These are phyloP conservation scores for Strix uralensis DNA, from an alignment of 2,113 vertebrate species.

Conservation along the genomic window DNA sequence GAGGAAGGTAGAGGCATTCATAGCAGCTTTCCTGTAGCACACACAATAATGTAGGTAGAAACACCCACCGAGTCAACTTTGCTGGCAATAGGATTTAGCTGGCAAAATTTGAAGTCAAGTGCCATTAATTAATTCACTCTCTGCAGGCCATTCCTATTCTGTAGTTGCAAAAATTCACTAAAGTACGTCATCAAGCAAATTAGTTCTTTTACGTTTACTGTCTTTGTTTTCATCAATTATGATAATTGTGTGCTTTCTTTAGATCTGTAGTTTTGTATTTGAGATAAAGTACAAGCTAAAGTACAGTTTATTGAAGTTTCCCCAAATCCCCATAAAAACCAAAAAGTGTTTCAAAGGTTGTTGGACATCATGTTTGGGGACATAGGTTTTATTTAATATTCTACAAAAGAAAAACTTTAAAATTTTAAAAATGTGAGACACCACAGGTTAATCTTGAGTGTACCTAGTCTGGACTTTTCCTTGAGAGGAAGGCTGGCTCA, in stretches of 20 bases:
- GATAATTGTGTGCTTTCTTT: neutral
- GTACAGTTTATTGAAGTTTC: neutral
- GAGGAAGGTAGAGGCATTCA: neutral
- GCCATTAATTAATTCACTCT: neutral
- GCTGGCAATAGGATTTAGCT: neutral
- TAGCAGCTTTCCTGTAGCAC: neutral
- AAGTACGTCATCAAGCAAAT: neutral
- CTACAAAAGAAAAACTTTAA: neutral
- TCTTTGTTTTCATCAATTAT: neutral
- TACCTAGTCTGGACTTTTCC: neutral
- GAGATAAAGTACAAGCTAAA: neutral
- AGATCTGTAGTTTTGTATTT: neutral
- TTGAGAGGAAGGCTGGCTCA: neutral
- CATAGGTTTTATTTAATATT: neutral
- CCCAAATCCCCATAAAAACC: neutral
- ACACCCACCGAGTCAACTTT: neutral
- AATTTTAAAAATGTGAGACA: neutral
- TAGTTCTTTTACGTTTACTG: neutral
- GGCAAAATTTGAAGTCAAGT: neutral
- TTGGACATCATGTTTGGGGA: neutral
- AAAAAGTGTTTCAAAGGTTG: neutral
- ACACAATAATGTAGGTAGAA: neutral
- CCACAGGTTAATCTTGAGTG: neutral
- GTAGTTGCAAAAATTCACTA: neutral
- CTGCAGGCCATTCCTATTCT: neutral